Base-by-base conservation (phyloP, 2,113 vertebrate genomes). In the Corythaixoides concolor region DNA sequence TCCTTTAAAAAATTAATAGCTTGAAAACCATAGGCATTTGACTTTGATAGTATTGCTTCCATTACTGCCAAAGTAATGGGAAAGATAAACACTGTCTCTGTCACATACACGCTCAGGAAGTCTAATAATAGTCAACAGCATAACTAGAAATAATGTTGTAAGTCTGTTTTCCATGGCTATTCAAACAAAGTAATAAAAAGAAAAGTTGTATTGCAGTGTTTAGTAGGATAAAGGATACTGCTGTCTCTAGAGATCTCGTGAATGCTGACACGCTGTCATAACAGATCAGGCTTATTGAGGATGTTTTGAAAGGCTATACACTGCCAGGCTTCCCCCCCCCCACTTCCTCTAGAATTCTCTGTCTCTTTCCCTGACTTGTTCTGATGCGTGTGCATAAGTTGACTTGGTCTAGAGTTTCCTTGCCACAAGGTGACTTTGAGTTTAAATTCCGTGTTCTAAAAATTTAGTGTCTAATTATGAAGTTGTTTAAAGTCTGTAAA, bases 341-440 rank as follows among this genome's bases (percentile, higher is more conserved):
- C 24, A 7, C 24, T 84, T 87, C 35, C 45, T 69, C 41, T 49
- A 21, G 24, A 77, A 45, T 88, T 69, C 21, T 19, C 6, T 69
- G 7, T 52, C 11, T 53, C 20, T 88, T 80, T 60, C 63, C 33
- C 45, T 67, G 52, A 10, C 37, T 80, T 66, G 15, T 77, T 83
- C 20, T 62, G 52, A n/a, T 66, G 11, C 47, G 12, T 35, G 12
- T 67, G 13, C 4, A 3, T 62, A 52, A 89, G 23, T 58, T 52
- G 15, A 35, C 56, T 72, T 92, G 27, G 22, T 64, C 28, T 78
- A 66, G 37, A 87, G 45, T 89, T 89, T 79, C 53, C 87, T 62
- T 93, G 22, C n/a, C 13, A 17, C 90, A 97, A 90, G 92, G 83
- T 97, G 92, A 95, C 94, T 95, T 95, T 37, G 79, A 47, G 43